A percentile compares a stretch with the other conserved stretches of the same genome.
phyloP scores from a whole-genome alignment of 2,113 vertebrate species.

The Engraulis encrasicolus region DNA sequence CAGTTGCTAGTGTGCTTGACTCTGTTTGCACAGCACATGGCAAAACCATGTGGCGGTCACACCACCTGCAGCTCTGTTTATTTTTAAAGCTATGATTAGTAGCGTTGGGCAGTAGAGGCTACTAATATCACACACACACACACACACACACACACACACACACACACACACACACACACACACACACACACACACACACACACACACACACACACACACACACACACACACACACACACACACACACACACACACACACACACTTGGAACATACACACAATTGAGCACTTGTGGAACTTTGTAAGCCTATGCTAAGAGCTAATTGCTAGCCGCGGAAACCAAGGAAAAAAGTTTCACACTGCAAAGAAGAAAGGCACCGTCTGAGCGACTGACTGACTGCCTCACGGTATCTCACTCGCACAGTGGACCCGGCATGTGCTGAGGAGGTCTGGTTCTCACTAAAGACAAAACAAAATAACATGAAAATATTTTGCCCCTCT shows the following conservation, averaged over 20 bases:
- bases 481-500: conserved; percentile 75
- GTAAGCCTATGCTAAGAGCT: neutral
- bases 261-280: neutral
- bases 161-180: too few relatives aligned
- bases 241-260: neutral
- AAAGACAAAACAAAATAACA: conserved; percentile 66
- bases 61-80: too few relatives aligned
- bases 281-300: neutral
- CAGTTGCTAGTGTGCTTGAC: too few relatives aligned
- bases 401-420: neutral
- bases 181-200: too few relatives aligned
- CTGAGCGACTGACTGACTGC: too few relatives aligned
- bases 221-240: too few relatives aligned
- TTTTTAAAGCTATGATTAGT: too few relatives aligned
- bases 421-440: conserved; percentile 63
- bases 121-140: too few relatives aligned
- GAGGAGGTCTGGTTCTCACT: conserved; percentile 61
- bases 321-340: neutral
- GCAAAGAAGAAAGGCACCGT: conserved; percentile 51
- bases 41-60: too few relatives aligned
- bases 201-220: too few relatives aligned
- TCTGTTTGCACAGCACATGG: too few relatives aligned
- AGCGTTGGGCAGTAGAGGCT: conserved; percentile 8
- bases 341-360: neutral
- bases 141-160: too few relatives aligned